Evolutionary conservation across 2,113 vertebrate genomes (phyloP), one percentile per base, ranked within the genome.

Genomic region (Mola mola): DNA sequence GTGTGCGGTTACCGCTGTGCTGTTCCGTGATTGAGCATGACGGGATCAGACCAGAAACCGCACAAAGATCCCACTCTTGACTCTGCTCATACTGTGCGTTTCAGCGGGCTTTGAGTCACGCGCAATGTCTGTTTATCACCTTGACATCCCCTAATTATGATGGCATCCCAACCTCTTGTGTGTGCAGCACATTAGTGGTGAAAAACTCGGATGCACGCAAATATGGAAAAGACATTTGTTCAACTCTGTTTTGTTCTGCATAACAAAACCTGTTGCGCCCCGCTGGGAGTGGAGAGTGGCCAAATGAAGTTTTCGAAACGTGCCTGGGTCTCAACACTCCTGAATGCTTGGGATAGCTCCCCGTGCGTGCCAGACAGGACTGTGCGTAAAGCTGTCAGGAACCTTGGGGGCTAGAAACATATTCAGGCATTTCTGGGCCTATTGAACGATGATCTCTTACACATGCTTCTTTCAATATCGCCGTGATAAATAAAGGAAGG

Each of bases 311-410:
- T 81, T 79, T 75, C 24, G 28, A 69, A n/a, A 83, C 28, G 22
- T 47, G 79, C 78, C 82, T 81, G 78, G 68, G 79, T 77, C 77
- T 85, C 67, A 85, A 57, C 72, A 84, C 79, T 80, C 72, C 81
- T 81, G 87, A 87, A 66, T 69, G 75, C 62, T 85, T 87, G 72
- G 75, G 69, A 85, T 73, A 66, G 83, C 75, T 87, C 79, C 40
- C 61, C 2, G 43, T 60, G 79, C 82, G 66, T 82, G 82, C 84
- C 88, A 89, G 82, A 86, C 78, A 65, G 68, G 58, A n/a, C 74
- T 88, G 84, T 85, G 81, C 86, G 88, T 87, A 87, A 90, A 91
- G 79, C 85, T 88, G 87, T 89, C 88, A 84, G 74, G 67, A 77
- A 75, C 78, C 78, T 80, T 33, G 73, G 78, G 82, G 76, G 82